Evolutionary conservation across 2,113 vertebrate species (phyloP).

Genomic region (Tauraco erythrolophus): DNA sequence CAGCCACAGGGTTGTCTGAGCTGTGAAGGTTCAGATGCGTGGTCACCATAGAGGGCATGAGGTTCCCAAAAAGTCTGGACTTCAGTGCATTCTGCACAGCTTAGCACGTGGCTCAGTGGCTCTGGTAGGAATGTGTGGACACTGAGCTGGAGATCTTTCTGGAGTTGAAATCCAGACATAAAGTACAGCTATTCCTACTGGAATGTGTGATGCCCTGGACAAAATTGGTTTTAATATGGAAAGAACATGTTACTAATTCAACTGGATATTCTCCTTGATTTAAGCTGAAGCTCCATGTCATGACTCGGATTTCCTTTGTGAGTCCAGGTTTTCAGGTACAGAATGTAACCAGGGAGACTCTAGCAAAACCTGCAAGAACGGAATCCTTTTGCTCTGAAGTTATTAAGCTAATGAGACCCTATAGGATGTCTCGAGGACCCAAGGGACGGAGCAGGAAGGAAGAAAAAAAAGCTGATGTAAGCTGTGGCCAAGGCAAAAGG

Average conservation of each 20-base stretch:
- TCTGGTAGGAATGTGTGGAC: background rate
- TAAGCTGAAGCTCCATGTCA: background rate
- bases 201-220: background rate
- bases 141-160: background rate
- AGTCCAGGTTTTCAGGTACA: background rate
- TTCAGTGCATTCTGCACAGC: background rate
- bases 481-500: background rate
- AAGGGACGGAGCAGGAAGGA: constrained; percentile 38
- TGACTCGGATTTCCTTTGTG: background rate
- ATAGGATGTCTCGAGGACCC: background rate
- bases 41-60: background rate
- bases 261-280: background rate
- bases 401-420: constrained; percentile 36
- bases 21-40: background rate
- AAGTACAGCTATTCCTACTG: background rate
- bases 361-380: background rate
- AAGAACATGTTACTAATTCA: background rate
- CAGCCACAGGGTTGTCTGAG: background rate
- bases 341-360: background rate
- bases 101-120: background rate
- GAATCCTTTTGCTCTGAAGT: background rate
- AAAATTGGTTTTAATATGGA: background rate
- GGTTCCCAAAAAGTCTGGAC: background rate
- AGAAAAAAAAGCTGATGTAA: constrained; percentile 36
- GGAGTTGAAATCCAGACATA: background rate